These are phyloP conservation scores for Oscheius sp. DNA, from an alignment of 2,888 invertebrate genomes.

Conservation along the genomic window DNA sequence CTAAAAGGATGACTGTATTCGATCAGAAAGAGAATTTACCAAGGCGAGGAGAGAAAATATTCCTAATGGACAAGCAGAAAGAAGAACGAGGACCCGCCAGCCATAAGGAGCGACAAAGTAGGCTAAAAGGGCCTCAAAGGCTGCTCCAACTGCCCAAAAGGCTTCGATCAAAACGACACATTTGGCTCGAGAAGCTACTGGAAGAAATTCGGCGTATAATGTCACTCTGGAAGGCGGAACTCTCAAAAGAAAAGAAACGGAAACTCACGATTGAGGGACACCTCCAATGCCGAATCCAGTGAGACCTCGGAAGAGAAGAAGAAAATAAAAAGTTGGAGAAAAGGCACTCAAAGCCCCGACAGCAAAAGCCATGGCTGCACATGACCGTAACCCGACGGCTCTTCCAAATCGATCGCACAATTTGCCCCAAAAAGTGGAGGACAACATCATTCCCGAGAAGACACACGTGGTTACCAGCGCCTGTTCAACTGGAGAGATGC, in stretches of 20 bases:
- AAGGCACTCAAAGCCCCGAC: slow-evolving; percentile 89
- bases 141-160: slow-evolving; percentile 95
- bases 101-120: slow-evolving; percentile 86
- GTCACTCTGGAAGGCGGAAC: slow-evolving; percentile 80
- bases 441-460: slow-evolving; percentile 87
- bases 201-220: slow-evolving; percentile 92
- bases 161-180: slow-evolving; percentile 94
- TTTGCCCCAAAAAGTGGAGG: slow-evolving; percentile 93
- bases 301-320: slow-evolving; percentile 86
- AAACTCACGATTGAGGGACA: slow-evolving; percentile 91
- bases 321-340: slow-evolving; percentile 89
- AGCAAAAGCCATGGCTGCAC: slow-evolving; percentile 87
- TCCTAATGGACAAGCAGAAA: slow-evolving; percentile 87
- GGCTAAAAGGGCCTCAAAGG: slow-evolving; percentile 89
- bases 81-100: slow-evolving; percentile 88
- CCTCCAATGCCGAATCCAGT: slow-evolving; percentile 96
- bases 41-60: slow-evolving; percentile 76
- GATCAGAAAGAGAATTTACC: too few relatives aligned
- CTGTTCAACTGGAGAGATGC: slow-evolving; percentile 76
- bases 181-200: slow-evolving; percentile 89
- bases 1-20: slow-evolving; percentile 76
- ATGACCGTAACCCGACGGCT: slow-evolving; percentile 81
- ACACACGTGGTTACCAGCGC: slow-evolving; percentile 34
- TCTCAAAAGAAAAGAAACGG: neutral
- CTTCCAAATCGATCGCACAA: slow-evolving; percentile 79